These are phyloP conservation scores for Argyresthia goedartella DNA, from an alignment of 2,888 invertebrate genomes.

Conservation along the genomic window DNA sequence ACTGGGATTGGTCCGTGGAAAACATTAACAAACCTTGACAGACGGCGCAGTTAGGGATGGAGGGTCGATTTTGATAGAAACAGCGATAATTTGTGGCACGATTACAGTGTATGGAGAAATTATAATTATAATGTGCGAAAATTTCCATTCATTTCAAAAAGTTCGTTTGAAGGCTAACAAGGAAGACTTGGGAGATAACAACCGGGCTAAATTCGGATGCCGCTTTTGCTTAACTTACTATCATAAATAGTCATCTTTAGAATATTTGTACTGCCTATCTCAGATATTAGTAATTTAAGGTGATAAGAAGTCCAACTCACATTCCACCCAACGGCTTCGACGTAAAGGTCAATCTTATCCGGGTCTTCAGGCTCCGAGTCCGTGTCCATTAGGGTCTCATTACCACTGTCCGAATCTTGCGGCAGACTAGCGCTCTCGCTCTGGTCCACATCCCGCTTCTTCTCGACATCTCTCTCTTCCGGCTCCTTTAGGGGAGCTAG, in stretches of 20 bases:
- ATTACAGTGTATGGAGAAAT: too few relatives aligned
- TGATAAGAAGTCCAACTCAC: slow-evolving; percentile 66
- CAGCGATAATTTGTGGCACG: neutral
- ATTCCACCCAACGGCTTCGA: slow-evolving; percentile 78
- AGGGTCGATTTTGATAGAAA: slow-evolving; percentile 1
- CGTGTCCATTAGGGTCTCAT: slow-evolving; percentile 70
- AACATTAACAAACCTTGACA: too few relatives aligned
- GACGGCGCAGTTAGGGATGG: neutral
- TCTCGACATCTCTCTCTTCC: slow-evolving; percentile 54
- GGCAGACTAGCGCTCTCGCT: slow-evolving; percentile 42
- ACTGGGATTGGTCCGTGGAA: too few relatives aligned
- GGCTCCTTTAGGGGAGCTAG: slow-evolving; percentile 61
- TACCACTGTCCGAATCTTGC: slow-evolving; percentile 62
- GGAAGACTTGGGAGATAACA: too few relatives aligned
- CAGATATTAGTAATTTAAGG: too few relatives aligned
- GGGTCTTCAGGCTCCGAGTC: slow-evolving; percentile 77
- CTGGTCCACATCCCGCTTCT: slow-evolving; percentile 39
- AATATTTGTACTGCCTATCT: too few relatives aligned
- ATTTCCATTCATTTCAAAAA: too few relatives aligned
- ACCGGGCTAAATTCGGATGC: too few relatives aligned
- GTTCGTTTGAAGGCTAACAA: too few relatives aligned
- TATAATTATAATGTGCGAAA: too few relatives aligned
- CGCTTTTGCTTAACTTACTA: too few relatives aligned
- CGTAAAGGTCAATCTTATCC: slow-evolving; percentile 73
- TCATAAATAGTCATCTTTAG: too few relatives aligned